Base-by-base conservation (phyloP, 2,888 invertebrate genomes). In the Lomographa bimaculata region DNA sequence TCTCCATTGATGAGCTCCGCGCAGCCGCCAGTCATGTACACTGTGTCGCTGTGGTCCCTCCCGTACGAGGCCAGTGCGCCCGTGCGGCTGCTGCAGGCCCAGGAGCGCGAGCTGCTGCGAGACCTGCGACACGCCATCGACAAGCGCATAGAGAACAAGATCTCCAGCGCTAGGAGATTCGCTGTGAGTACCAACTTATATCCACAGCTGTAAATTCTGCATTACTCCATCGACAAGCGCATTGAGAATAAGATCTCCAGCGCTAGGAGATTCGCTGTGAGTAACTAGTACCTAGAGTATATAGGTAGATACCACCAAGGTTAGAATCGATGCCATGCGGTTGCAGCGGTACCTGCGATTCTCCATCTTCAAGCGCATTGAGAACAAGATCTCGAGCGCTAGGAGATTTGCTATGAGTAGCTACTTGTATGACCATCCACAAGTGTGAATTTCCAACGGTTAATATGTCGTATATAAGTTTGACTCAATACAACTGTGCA, bases 1-100 rank as follows among this genome's bases (percentile, higher is more conserved):
- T 97, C 97, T n/a, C 98, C 98, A 2, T 85, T 98, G 62, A 96
- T 98, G 95, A 97, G 97, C 49, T 97, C 97, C 26, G 94, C 96
- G 26, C 97, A 97, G 76, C 97, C 98, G 2, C 98, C 98, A 9
- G 91, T 95, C 34, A 95, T 98, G 93, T 98, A 97, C 85, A 95
- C 96, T 7, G 94, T 94, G 29, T 96, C 96, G 5, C 78, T 96
- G 60, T 97, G 97, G 97, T 96, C 96, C 5, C 91, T 94, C 80
- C 96, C 96, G 12, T 96, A 94, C 73, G 95, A 95, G 82, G 80
- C 91, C 6, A 95, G 95, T 59, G 95, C 97, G 9, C 96, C 97
- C 7, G 92, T 92, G 6, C 91, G 96, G 42, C 89, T 97, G 43
- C 90, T 98, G 50, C 93, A 94, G 71, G 95, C 97, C 35, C 98